These are phyloP conservation scores for Nibea coibor DNA, from an alignment of 2,113 vertebrate genomes.

Conservation along the genomic window DNA sequence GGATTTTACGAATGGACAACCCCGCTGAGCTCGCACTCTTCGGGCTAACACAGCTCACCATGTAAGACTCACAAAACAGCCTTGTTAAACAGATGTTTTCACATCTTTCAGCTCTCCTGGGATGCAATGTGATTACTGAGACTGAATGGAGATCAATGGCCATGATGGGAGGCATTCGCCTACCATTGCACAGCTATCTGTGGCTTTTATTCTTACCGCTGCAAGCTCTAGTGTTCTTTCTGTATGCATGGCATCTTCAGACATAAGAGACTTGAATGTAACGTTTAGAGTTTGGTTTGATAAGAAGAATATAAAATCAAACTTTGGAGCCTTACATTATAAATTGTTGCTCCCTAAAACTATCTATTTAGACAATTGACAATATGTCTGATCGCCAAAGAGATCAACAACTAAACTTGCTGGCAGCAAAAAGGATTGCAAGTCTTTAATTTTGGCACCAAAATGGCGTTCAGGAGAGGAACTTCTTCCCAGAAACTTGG, in stretches of 20 bases:
- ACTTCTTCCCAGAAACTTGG: background rate
- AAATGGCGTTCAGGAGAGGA: background rate
- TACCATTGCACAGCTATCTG: background rate
- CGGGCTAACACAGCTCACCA: conserved; percentile 12
- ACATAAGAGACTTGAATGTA: background rate
- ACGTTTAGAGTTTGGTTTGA: background rate
- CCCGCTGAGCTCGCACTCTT: conserved; percentile 42
- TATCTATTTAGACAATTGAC: background rate
- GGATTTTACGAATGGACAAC: conserved; percentile 27
- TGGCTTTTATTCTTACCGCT: too few species aligned
- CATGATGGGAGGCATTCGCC: conserved; percentile 18
- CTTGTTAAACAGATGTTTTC: conserved; percentile 23
- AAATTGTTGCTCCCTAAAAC: background rate
- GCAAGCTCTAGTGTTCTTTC: background rate
- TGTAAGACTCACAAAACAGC: conserved; percentile 31
- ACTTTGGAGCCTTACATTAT: background rate
- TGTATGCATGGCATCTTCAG: background rate
- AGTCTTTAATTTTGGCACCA: background rate
- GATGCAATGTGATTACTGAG: conserved; percentile 47
- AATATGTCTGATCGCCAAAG: background rate
- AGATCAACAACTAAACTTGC: background rate
- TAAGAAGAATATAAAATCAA: background rate
- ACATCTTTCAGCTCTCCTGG: conserved; percentile 56
- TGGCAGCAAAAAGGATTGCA: background rate
- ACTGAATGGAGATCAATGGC: conserved; percentile 65